Evolutionary conservation across 2,797 vertebrate genomes (phyloP).

Genomic region (Hydrocynus forskahlii): DNA sequence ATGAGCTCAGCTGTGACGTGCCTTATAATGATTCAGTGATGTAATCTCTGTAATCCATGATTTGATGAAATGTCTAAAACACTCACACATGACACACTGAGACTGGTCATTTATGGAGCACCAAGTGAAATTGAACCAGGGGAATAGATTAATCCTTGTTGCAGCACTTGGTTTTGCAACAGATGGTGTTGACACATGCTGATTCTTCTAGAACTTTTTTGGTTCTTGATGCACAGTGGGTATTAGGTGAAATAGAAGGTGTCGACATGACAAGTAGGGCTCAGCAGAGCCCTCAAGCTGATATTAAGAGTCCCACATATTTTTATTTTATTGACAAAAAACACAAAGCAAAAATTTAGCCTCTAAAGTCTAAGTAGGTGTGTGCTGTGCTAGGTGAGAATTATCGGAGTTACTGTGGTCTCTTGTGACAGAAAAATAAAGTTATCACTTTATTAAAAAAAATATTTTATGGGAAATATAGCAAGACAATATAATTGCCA

Average conservation of each 20-base stretch:
- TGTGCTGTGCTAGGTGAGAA: too few species aligned
- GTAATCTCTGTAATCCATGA: constrained; percentile 21
- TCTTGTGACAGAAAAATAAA: too few species aligned
- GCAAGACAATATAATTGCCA: too few species aligned
- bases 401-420: too few species aligned
- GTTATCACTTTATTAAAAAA: too few species aligned
- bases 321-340: too few species aligned
- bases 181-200: not conserved
- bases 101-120: not conserved
- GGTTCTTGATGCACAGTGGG: not conserved
- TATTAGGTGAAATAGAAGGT: not conserved
- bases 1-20: constrained; percentile 5
- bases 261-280: not conserved
- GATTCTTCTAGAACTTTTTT: not conserved
- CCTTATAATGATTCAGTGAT: constrained; percentile 2
- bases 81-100: not conserved
- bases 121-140: not conserved
- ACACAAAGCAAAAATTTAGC: too few species aligned
- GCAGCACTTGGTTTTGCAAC: not conserved
- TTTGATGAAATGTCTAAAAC: constrained; percentile 23
- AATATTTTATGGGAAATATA: too few species aligned
- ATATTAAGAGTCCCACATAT: too few species aligned
- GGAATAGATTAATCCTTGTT: not conserved
- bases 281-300: not conserved
- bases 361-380: too few species aligned